phyloP scores from a whole-genome alignment of 1,140 invertebrate genomes.

The Drosophila miranda region DNA sequence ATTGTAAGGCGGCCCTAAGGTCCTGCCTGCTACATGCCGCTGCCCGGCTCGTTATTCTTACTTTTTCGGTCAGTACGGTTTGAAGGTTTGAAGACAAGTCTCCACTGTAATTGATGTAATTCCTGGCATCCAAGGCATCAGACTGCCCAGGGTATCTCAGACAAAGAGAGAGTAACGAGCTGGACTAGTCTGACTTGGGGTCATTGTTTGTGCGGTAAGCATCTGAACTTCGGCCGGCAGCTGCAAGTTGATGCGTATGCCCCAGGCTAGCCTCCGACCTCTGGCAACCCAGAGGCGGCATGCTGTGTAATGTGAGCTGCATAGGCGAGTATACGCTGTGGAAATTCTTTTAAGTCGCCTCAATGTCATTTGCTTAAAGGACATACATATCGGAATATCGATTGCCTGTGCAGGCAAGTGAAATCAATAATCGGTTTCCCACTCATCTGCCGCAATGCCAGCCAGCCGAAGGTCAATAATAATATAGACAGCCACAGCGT shows the following conservation, averaged over 20 bases:
- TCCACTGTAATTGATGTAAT: conserved; percentile 74
- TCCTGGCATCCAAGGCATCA: conserved; percentile 66
- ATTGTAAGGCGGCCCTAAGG: conserved; percentile 49
- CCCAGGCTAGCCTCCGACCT: conserved; percentile 24
- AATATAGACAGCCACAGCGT: conserved; percentile 59
- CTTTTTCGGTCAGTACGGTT: conserved; percentile 68
- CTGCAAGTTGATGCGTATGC: conserved; percentile 35
- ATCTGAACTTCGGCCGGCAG: conserved; percentile 25
- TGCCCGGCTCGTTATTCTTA: conserved; percentile 69
- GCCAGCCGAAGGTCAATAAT: conserved; percentile 68
- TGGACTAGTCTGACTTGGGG: conserved; percentile 6
- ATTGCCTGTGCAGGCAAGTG: conserved; percentile 38
- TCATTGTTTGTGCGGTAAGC: conserved; percentile 33
- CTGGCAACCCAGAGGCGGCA: conserved; percentile 5
- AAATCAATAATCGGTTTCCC: conserved; percentile 64
- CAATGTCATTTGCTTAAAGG: conserved; percentile 9
- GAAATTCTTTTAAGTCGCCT: neutral
- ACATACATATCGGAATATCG: conserved; percentile 46
- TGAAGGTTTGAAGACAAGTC: conserved; percentile 71
- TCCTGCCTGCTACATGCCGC: conserved; percentile 15
- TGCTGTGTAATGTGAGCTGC: conserved; percentile 9
- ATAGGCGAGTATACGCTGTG: conserved; percentile 3
- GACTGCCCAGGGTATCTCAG: conserved; percentile 38
- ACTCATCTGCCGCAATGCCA: conserved; percentile 39
- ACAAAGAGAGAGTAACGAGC: conserved; percentile 1